Conservation (phyloP, 1,140 invertebrate genomes). For the Lordiphosa clarofinis region DNA sequence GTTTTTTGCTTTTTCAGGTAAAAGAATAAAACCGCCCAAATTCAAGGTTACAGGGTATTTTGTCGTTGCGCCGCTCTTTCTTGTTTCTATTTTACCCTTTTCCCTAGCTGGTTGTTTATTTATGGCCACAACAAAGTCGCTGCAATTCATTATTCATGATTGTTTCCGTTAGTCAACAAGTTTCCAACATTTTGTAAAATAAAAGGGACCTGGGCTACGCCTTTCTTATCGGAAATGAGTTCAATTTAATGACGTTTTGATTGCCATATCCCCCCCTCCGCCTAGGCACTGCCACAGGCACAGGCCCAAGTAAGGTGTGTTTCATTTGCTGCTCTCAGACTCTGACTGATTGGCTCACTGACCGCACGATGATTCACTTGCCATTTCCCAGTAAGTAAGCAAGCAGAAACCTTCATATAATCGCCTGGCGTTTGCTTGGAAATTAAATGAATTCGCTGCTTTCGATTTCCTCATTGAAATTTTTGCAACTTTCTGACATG, state of each 20-base stretch:
- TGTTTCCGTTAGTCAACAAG: conserved; percentile 62
- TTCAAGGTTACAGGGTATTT: conserved; percentile 15
- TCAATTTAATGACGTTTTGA: conserved; percentile 59
- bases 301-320: conserved; percentile 44
- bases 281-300: not conserved
- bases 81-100: not conserved
- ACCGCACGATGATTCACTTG: conserved; percentile 43
- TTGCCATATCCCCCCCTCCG: conserved; percentile 23
- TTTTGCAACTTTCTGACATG: conserved; percentile 19
- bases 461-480: conserved; percentile 9
- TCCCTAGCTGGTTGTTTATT: conserved; percentile 26
- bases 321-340: conserved; percentile 4
- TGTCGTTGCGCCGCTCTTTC: conserved; percentile 33
- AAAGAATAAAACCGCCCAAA: too few species aligned
- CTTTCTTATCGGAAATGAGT: conserved; percentile 56
- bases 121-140: conserved; percentile 32
- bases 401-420: conserved; percentile 21
- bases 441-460: conserved; percentile 18
- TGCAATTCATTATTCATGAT: conserved; percentile 65
- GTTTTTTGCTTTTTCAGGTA: too few species aligned
- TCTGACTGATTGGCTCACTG: conserved; percentile 57
- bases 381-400: conserved; percentile 46
- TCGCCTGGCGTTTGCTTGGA: conserved; percentile 4
- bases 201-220: conserved; percentile 26
- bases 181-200: conserved; percentile 16